phyloP scores from a whole-genome alignment of 2,797 vertebrate species.

The Melopsittacus undulatus region DNA sequence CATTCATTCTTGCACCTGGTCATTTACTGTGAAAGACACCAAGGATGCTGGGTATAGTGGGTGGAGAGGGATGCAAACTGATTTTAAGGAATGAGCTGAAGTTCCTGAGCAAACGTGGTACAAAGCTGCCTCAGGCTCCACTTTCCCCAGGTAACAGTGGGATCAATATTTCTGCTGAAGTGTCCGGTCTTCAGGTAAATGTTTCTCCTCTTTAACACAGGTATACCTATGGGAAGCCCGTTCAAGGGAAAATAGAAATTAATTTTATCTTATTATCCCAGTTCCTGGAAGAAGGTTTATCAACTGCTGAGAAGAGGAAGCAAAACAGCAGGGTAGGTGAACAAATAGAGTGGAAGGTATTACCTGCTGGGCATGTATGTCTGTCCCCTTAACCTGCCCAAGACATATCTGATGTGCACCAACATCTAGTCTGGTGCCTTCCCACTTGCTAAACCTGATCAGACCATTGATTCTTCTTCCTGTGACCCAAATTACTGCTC shows the following conservation, averaged over 20 bases:
- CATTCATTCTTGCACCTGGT: background rate
- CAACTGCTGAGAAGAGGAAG: background rate
- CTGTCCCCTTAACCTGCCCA: background rate
- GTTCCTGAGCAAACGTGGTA: background rate
- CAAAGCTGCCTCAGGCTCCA: background rate
- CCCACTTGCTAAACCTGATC: background rate
- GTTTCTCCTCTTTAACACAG: constrained; percentile 29
- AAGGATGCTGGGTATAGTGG: background rate
- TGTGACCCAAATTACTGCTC: background rate
- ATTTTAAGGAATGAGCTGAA: background rate
- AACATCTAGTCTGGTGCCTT: background rate
- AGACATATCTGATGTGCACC: background rate
- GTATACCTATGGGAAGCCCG: constrained; percentile 69
- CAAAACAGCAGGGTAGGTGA: constrained; percentile 22
- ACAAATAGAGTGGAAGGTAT: background rate
- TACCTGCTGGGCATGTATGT: background rate
- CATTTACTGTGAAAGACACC: background rate
- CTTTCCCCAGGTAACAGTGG: background rate
- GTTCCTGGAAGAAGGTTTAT: fast-evolving
- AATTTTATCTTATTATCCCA: background rate
- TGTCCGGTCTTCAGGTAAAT: background rate
- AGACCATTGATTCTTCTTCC: background rate
- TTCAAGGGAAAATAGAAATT: constrained; percentile 15
- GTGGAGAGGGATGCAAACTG: background rate
- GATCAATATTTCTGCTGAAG: background rate